Conservation (phyloP, 2,888 invertebrate species). For the Drosophila siamana region DNA sequence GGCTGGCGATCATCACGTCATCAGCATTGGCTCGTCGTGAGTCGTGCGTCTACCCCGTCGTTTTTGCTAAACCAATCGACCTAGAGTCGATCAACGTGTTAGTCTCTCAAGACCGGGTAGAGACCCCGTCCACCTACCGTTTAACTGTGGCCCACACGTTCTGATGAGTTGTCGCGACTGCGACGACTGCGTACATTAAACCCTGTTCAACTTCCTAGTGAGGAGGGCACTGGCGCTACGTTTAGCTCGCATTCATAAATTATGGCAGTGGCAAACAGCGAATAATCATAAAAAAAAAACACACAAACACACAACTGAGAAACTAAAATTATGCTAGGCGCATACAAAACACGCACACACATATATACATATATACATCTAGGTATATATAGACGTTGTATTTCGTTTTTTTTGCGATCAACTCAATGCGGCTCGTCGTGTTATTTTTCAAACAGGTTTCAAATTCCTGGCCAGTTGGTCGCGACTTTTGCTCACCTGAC, state of each 20-base stretch:
- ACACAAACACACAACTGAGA: not conserved
- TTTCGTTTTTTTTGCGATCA: constrained; percentile 25
- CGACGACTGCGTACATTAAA: constrained; percentile 64
- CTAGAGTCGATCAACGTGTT: constrained; percentile 35
- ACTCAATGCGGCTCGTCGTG: constrained; percentile 9
- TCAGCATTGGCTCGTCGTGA: no score
- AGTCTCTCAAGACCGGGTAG: constrained; percentile 58
- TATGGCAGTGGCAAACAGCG: constrained; percentile 61
- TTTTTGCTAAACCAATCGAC: constrained; percentile 26
- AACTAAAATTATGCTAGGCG: constrained; percentile 72
- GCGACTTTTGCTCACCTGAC: constrained; percentile 59
- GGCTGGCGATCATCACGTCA: constrained; percentile 35
- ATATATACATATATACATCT: no score
- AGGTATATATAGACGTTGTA: not conserved
- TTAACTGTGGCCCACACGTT: constrained; percentile 54
- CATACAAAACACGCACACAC: constrained; percentile 66
- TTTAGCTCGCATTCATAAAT: constrained; percentile 73
- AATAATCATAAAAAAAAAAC: constrained; percentile 30
- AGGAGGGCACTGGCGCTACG: constrained; percentile 72
- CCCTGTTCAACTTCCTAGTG: constrained; percentile 68
- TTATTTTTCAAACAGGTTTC: constrained; percentile 73
- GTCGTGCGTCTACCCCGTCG: not conserved
- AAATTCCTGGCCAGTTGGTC: constrained; percentile 73
- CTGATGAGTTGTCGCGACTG: constrained; percentile 35
- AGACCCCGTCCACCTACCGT: constrained; percentile 1